phyloP scores from a whole-genome alignment of 2,797 vertebrate species.

The Neosilurus hyrtlii region DNA sequence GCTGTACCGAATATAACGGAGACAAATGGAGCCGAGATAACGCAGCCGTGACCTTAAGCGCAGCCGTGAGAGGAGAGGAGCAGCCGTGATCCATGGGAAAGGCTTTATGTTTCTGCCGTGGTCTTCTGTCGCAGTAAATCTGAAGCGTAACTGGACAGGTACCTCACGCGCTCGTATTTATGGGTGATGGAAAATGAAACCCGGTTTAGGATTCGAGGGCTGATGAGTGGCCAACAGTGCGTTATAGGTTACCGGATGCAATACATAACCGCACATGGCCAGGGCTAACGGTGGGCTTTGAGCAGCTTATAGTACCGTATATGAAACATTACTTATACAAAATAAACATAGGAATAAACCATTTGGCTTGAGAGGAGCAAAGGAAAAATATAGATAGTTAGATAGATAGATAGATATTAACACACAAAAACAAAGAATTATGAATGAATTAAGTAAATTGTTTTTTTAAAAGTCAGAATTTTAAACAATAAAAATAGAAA shows the following conservation, averaged over 20 bases:
- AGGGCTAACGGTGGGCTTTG: background rate
- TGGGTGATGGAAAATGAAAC: slow-evolving; percentile 4
- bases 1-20: slow-evolving; percentile 23
- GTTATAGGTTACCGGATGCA: background rate
- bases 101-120: slow-evolving; percentile 35
- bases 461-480: no score
- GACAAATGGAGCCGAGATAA: slow-evolving; percentile 50
- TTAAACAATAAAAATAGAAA: background rate
- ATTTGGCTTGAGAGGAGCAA: no score
- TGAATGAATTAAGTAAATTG: background rate
- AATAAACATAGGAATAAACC: background rate
- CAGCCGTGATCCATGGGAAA: slow-evolving; percentile 22
- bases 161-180: background rate
- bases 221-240: background rate
- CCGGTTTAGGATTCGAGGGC: background rate
- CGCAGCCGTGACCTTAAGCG: slow-evolving; percentile 47
- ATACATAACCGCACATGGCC: background rate
- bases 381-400: background rate
- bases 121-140: slow-evolving; percentile 37
- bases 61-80: slow-evolving; percentile 18
- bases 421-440: background rate
- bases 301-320: background rate
- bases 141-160: slow-evolving; percentile 32
- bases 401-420: background rate
- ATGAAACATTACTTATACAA: no score